phyloP scores from a whole-genome alignment of 2,888 invertebrate genomes.

The Notocelia uddmanniana region DNA sequence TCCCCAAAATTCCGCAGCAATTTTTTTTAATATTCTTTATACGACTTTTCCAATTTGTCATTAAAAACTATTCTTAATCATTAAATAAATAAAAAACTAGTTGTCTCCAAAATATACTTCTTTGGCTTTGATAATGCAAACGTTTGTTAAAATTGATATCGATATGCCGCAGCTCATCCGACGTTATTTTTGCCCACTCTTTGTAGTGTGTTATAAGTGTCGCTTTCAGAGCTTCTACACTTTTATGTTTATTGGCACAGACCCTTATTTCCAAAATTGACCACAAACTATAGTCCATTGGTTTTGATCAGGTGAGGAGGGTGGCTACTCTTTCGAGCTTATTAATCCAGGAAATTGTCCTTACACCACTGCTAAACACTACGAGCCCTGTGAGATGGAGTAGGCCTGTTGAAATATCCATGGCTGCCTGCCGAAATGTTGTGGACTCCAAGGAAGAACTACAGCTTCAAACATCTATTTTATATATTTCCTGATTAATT shows the following conservation, averaged over 20 bases:
- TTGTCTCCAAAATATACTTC: not conserved
- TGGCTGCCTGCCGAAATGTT: not conserved
- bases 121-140: constrained; percentile 5
- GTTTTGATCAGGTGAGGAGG: not conserved
- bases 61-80: too few relatives aligned
- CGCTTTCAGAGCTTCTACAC: constrained; percentile 3
- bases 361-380: constrained; percentile 6
- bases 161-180: not conserved
- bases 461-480: too few relatives aligned
- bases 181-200: constrained; percentile 1
- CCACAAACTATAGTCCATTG: not conserved
- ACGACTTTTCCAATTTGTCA: too few relatives aligned
- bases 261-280: constrained; percentile 6
- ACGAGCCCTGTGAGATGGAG: not conserved
- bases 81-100: not conserved
- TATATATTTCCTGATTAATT: not conserved
- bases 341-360: not conserved
- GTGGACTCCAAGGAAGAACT: not conserved
- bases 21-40: too few relatives aligned
- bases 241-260: constrained; percentile 1
- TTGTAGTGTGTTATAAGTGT: constrained; percentile 4
- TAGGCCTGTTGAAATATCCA: not conserved
- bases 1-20: too few relatives aligned
- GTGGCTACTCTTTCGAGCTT: too few relatives aligned
- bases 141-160: constrained; percentile 9